Base-by-base conservation (phyloP, 2,797 vertebrate genomes). In the Karalla daura region DNA sequence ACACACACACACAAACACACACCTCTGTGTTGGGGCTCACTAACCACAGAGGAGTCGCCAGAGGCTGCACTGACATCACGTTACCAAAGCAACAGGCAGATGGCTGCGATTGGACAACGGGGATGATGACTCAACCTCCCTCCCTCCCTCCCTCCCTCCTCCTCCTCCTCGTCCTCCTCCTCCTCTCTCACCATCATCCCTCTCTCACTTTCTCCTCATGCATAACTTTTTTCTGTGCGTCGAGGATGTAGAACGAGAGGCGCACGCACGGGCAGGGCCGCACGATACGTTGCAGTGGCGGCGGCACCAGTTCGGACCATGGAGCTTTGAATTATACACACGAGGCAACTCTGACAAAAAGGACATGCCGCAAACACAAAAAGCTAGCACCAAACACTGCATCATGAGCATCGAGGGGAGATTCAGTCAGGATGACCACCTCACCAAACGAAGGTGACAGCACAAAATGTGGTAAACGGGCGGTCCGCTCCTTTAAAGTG, bases 31-130 rank as follows among this genome's bases (percentile, higher is more conserved):
- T 55, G 66, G 51, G 47, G 71, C 84, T 74, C 23, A 10, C 64
- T 66, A 80, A 86, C 76, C 80, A 86, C 84, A 70, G 74, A 88
- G 81, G 84, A 86, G 66, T 86, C 62, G 67, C 86, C 75, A 61
- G 76, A 81, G 71, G 84, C 83, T 85, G 80, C 83, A 70, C 77
- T 88, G 85, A 90, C 86, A 89, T 89, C 85, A 88, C 43, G 90
- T 91, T 89, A 86, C 90, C 90, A 91, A 86, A 91, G 90, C 89
- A 90, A 91, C 90, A 89, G 86, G 87, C 87, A 75, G 76, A 84
- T 45, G 13, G 44, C 65, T 51, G 70, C 36, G 86, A 91, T 90
- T 90, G 89, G 87, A 70, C 13, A 21, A 85, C 81, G 59, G 61
- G 46, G 51, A 70, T 51, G 85, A 87, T 90, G 88, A 91, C 83